Percentiles rank a stretch among this genome's conserved stretches.
Conservation (phyloP, 2,113 vertebrate species). For the mouse (Mus musculus) region DNA sequence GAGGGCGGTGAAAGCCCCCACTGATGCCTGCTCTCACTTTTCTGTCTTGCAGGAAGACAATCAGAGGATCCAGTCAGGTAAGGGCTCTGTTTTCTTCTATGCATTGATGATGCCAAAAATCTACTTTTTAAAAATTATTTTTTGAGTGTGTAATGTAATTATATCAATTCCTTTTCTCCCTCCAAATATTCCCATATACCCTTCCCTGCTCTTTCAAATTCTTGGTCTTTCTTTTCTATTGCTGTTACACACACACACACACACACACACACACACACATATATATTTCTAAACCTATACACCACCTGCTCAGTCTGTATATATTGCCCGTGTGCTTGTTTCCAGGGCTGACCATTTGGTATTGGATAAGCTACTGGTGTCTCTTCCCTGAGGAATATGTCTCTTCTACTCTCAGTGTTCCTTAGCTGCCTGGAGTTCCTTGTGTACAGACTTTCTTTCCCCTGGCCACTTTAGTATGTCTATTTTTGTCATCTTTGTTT, state of each 20-base stretch:
- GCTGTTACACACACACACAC: background rate
- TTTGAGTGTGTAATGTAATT: background rate
- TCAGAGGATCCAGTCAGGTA: conserved; percentile 38
- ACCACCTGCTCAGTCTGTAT: background rate
- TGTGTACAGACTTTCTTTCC: background rate
- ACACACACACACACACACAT: no score
- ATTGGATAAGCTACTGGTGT: background rate
- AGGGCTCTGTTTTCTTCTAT: background rate
- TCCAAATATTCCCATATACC: background rate
- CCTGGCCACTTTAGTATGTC: background rate
- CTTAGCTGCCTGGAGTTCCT: background rate
- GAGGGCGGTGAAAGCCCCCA: background rate
- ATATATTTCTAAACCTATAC: background rate
- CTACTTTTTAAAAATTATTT: background rate
- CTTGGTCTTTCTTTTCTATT: background rate
- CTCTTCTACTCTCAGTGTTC: background rate
- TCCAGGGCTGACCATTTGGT: background rate
- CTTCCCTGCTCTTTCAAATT: background rate
- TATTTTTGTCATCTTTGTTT: background rate
- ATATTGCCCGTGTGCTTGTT: background rate
- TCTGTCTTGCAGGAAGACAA: conserved; percentile 64
- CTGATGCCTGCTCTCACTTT: background rate
- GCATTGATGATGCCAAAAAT: background rate
- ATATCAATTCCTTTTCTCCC: background rate
- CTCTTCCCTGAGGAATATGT: background rate